Base-by-base conservation (phyloP, 2,113 vertebrate genomes). In the Dicaeum eximium region DNA sequence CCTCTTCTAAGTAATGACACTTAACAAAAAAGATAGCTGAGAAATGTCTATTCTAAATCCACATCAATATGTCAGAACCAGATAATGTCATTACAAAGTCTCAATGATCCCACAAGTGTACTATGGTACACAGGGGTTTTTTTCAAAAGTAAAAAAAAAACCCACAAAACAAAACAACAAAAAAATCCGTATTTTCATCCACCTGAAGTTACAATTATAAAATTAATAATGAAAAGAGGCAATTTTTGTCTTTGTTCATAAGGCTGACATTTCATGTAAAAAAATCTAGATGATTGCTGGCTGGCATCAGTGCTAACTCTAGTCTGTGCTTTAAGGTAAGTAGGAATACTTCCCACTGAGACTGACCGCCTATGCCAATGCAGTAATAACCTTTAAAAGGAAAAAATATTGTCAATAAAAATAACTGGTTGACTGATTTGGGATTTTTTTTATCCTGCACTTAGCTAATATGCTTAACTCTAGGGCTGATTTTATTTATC, bases 71-170 rank as follows among this genome's bases (percentile, higher is more conserved):
- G 11, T 64, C 33, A 69, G 74, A 64, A 69, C 20, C 17, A 84
- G 38, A 37, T 25, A 53, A 56, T 24, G 44, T 8, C 23, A 69
- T 38, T 24, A 24, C 5, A 60, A 15, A 73, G 27, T 42, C 23
- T 23, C 7, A 51, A 15, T 28, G 15, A 56, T 37, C 25, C 45
- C 25, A 70, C 7, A 45, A 14, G 4, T 40, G 6, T 58, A 71
- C 6, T 27, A 53, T 0, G 1, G 57, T 8, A 67, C 38, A 38
- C 10, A 15, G 6, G 21, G 3, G 0, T 16, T 62, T 33, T 7
- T 71, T 75, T 35, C 9, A 31, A 74, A 90, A 47, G 12, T 25
- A n/a, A 51, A 28, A 80, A 62, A 72, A 15, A 35, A 15, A 45
- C n/a, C n/a, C n/a, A n/a, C n/a, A 37, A 18, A 33, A 78, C 44